Evolutionary conservation across 2,113 vertebrate species (phyloP).

Genomic region (Myocastor coypus): DNA sequence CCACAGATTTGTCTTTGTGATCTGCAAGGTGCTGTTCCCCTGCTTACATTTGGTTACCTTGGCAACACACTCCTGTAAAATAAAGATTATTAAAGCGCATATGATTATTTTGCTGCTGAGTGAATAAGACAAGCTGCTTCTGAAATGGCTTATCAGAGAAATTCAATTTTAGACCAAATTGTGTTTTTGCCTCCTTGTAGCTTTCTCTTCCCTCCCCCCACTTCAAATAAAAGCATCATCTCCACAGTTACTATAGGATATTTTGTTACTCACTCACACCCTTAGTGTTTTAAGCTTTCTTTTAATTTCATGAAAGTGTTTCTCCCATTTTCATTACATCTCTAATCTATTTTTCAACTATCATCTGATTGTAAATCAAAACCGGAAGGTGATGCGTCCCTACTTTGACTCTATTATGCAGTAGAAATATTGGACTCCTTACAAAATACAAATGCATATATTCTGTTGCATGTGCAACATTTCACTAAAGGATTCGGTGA

Average conservation of each 20-base stretch:
- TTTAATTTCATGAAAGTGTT: constrained; percentile 82
- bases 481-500: not conserved
- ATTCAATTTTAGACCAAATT: constrained; percentile 90
- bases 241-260: constrained; percentile 80
- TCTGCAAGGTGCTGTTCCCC: constrained; percentile 89
- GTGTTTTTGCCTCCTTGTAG: constrained; percentile 88
- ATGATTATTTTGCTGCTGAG: constrained; percentile 90
- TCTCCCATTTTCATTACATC: constrained; percentile 71
- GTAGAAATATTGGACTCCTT: not conserved
- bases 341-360: constrained; percentile 38
- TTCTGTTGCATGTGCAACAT: not conserved
- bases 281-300: constrained; percentile 80
- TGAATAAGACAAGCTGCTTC: constrained; percentile 89
- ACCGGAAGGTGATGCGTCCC: constrained; percentile 50
- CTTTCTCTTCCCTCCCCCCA: constrained; percentile 80
- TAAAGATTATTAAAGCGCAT: constrained; percentile 93
- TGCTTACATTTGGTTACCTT: constrained; percentile 90
- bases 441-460: constrained; percentile 37
- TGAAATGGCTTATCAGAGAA: constrained; percentile 91
- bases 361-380: constrained; percentile 66
- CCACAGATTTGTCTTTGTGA: constrained; percentile 90
- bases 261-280: constrained; percentile 84
- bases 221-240: constrained; percentile 89
- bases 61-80: constrained; percentile 92
- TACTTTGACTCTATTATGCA: not conserved